phyloP scores from a whole-genome alignment of 1,140 invertebrate genomes.

The Drosophila varians region DNA sequence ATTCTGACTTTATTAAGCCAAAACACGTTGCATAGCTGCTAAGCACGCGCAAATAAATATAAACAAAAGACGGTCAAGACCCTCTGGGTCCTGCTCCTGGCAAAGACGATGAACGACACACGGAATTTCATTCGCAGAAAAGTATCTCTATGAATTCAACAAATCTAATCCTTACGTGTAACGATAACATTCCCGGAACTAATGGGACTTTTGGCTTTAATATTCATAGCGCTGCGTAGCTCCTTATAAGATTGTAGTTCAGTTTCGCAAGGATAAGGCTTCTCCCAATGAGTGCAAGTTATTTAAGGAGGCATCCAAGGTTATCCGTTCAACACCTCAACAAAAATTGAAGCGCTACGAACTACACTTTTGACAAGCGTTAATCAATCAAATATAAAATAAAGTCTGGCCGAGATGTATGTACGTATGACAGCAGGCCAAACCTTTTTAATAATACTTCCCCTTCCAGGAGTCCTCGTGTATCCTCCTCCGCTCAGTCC shows the following conservation, averaged over 20 bases:
- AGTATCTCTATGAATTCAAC: background rate
- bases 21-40: slow-evolving; percentile 76
- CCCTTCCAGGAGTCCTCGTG: slow-evolving; percentile 24
- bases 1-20: slow-evolving; percentile 81
- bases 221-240: no score
- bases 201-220: no score
- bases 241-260: no score
- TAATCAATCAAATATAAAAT: slow-evolving; percentile 71
- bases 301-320: slow-evolving; percentile 5
- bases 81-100: background rate
- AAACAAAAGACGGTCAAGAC: slow-evolving; percentile 44
- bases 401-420: slow-evolving; percentile 39
- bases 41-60: slow-evolving; percentile 74
- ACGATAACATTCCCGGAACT: background rate
- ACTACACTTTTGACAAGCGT: slow-evolving; percentile 64
- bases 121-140: background rate
- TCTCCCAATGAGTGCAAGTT: background rate
- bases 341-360: slow-evolving; percentile 5
- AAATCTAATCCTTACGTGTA: background rate
- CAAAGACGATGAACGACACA: slow-evolving; percentile 1
- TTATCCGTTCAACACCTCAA: slow-evolving; percentile 55
- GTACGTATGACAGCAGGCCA: slow-evolving; percentile 61
- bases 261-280: no score
- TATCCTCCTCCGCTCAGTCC: slow-evolving; percentile 7
- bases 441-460: slow-evolving; percentile 80